Evolutionary conservation across 2,113 vertebrate species (phyloP).

Genomic region (Cryptomyrus ogoouensis): DNA sequence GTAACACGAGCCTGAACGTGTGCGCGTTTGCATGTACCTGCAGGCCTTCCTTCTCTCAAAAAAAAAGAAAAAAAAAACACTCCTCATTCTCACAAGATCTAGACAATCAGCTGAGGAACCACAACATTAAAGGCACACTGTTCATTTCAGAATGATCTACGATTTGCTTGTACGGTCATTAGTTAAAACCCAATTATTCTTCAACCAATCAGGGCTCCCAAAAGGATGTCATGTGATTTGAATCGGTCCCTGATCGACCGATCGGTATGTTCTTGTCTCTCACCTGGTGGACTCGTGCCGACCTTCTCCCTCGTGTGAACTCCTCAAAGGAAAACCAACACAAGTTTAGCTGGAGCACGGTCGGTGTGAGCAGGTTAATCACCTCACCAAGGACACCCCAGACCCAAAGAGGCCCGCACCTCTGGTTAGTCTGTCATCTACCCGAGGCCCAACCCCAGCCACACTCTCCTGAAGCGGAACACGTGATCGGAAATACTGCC

Average conservation of each 20-base stretch:
- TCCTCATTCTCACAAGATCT: background rate
- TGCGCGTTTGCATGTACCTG: background rate
- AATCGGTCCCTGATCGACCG: background rate
- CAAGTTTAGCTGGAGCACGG: conserved; percentile 41
- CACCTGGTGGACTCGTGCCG: conserved; percentile 73
- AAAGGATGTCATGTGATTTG: conserved; percentile 10
- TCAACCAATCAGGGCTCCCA: conserved; percentile 1
- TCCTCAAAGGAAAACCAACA: conserved; percentile 70
- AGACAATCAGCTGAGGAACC: background rate
- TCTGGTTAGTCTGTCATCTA: background rate
- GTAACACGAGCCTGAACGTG: background rate
- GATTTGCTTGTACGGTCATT: background rate
- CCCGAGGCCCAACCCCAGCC: background rate
- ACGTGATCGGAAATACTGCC: background rate
- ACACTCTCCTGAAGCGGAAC: background rate
- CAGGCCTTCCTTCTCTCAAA: background rate
- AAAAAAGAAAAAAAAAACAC: background rate
- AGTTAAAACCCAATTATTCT: background rate
- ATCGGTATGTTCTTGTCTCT: conserved; percentile 37
- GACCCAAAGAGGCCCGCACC: background rate
- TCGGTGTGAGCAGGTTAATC: background rate
- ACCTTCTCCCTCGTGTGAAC: conserved; percentile 70
- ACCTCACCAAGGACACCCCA: conserved; percentile 2
- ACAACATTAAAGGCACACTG: background rate
- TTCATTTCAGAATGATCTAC: background rate